Evolutionary conservation across 2,113 vertebrate genomes (phyloP).

Genomic region (Alaudala cheleensis): DNA sequence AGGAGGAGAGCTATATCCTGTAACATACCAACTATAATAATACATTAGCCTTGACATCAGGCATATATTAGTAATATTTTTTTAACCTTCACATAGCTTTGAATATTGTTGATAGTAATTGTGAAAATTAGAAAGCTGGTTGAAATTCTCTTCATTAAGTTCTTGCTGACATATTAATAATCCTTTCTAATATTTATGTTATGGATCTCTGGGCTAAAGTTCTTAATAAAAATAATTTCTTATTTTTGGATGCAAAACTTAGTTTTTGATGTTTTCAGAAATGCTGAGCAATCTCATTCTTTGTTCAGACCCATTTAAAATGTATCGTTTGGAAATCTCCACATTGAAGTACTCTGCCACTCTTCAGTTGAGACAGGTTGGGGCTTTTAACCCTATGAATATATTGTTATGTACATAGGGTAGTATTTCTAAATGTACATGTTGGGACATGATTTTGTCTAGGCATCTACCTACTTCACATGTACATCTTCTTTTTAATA

Average conservation of each 20-base stretch:
- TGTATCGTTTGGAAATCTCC: not conserved
- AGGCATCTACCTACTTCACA: not conserved
- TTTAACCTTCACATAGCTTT: conserved; percentile 27
- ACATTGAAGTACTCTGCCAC: not conserved
- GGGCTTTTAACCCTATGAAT: not conserved
- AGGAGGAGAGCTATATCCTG: conserved; percentile 14
- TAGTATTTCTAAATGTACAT: not conserved
- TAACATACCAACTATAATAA: conserved; percentile 20
- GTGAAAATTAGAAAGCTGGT: conserved; percentile 50
- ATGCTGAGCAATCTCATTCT: conserved; percentile 35
- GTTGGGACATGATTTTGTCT: not conserved
- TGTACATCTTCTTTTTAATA: not conserved
- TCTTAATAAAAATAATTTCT: not conserved
- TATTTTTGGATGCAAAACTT: conserved; percentile 37
- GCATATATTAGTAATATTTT: conserved; percentile 46
- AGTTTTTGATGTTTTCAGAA: conserved; percentile 20
- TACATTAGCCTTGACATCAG: conserved; percentile 37
- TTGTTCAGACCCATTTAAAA: conserved; percentile 23
- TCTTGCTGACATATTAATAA: conserved; percentile 58
- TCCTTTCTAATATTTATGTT: conserved; percentile 7
- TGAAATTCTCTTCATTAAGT: conserved; percentile 48
- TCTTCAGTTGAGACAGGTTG: not conserved
- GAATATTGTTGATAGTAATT: conserved; percentile 45
- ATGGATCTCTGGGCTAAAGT: not conserved
- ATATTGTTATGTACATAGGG: not conserved